Base-by-base conservation (phyloP, 2,797 vertebrate genomes). In the Argyrosomus regius region DNA sequence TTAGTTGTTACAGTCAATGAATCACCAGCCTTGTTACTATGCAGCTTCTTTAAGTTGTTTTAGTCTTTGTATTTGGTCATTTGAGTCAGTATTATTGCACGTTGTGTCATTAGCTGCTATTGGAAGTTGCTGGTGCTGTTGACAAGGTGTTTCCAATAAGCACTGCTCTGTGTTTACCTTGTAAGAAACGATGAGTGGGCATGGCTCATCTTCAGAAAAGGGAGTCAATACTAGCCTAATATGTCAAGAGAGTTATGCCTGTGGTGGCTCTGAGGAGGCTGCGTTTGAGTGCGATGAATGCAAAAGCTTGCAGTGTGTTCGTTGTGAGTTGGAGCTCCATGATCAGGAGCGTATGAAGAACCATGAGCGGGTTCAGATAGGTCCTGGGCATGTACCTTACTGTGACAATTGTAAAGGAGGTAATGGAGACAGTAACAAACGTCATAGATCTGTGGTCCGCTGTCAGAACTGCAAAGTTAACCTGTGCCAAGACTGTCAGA, bases 381-480 rank as follows among this genome's bases (percentile, higher is more conserved):
- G 91, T 60, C 96, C 96, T 0, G 97, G 97, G 12, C 97, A 99
- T 0, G 91, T 99, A 83, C 98, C 97, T 0, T 98, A 96, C 91
- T 99, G 98, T 89, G 97, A 98, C 82, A 95, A 92, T 78, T 99
- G 98, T 88, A 99, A 97, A 94, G 96, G 96, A 68, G 94, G 95
- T 35, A 96, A 93, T 14, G 96, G 95, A 0, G 94, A 94, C 14
- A 90, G 82, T 0, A 91, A 93, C 35, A 93, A 93, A 0, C 95
- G 96, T 65, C 93, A 96, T 63, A 94, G 97, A 69, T 97, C 98
- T 9, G 95, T 95, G 0, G 95, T 98, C 73, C 96, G 97, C 80
- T 99, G 98, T 93, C 97, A 97, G 94, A 95, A 95, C 73, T 99
- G 98, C 94, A 99, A 98, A 93, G 93, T 97, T 56, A 99, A 99